phyloP scores from a whole-genome alignment of 2,113 vertebrate species.

The Heteronetta atricapilla region DNA sequence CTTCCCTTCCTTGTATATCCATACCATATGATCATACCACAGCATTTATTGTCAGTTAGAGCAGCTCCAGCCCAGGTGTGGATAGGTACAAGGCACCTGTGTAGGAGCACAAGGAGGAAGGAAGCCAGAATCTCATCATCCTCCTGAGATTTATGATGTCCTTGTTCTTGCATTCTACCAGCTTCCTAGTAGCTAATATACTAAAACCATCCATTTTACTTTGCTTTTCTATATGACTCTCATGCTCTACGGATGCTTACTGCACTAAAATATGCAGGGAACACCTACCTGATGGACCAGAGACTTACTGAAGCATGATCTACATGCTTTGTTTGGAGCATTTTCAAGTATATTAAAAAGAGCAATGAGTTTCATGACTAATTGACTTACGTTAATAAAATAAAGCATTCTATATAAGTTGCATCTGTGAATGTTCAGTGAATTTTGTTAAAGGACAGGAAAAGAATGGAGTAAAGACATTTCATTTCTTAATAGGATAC shows the following conservation, averaged over 20 bases:
- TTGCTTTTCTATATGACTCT: neutral
- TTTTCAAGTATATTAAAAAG: neutral
- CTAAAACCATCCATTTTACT: neutral
- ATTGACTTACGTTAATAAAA: neutral
- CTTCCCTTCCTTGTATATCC: neutral
- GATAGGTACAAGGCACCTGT: neutral
- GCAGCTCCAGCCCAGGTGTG: neutral
- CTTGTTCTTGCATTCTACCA: neutral
- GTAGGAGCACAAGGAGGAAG: neutral
- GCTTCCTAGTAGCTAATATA: neutral
- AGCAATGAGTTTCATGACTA: neutral
- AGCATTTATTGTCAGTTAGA: neutral
- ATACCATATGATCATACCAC: neutral
- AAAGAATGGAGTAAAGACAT: neutral
- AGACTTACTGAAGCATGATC: neutral
- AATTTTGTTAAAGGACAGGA: neutral
- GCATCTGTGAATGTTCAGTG: neutral
- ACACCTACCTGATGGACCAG: neutral
- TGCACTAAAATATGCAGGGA: neutral
- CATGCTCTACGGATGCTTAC: neutral
- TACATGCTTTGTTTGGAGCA: neutral
- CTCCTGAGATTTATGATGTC: neutral
- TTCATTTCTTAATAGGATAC: neutral
- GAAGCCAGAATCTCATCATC: neutral
- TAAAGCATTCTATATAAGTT: neutral